Evolutionary conservation across 2,113 vertebrate genomes (phyloP).

Genomic region (Alexandromys fortis): DNA sequence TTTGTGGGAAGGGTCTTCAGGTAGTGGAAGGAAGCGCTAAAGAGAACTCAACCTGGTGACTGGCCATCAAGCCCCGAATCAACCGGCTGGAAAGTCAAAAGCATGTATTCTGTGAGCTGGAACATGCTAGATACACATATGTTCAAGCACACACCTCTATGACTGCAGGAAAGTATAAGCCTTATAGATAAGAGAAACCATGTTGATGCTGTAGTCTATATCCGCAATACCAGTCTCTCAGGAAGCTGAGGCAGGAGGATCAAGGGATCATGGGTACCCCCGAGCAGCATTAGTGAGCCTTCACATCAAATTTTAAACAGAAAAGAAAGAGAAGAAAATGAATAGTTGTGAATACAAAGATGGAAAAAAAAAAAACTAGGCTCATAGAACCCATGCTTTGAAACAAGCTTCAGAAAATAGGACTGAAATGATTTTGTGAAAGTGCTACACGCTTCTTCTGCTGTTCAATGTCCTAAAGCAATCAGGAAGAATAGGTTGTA

Average conservation of each 20-base stretch:
- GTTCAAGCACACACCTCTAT: background rate
- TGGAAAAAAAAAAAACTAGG: background rate
- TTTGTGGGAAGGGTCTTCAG: background rate
- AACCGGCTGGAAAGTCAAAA: background rate
- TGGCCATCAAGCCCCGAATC: background rate
- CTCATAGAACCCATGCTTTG: background rate
- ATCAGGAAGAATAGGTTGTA: background rate
- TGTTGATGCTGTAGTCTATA: background rate
- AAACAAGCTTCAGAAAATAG: slow-evolving; percentile 22
- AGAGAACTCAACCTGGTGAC: background rate
- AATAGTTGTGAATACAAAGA: background rate
- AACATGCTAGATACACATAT: background rate
- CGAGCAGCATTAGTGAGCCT: too few species aligned
- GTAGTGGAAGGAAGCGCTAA: background rate
- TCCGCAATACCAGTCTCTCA: background rate
- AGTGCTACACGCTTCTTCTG: background rate
- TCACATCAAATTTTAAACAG: background rate
- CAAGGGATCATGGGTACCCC: background rate
- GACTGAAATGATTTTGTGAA: background rate
- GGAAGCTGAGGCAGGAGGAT: background rate
- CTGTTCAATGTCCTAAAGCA: background rate
- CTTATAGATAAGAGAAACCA: background rate
- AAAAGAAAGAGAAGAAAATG: background rate
- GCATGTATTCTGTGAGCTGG: background rate
- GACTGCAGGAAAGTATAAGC: background rate